These are phyloP conservation scores for Andrena haemorrhoa DNA, from an alignment of 2,888 invertebrate species.

Conservation along the genomic window DNA sequence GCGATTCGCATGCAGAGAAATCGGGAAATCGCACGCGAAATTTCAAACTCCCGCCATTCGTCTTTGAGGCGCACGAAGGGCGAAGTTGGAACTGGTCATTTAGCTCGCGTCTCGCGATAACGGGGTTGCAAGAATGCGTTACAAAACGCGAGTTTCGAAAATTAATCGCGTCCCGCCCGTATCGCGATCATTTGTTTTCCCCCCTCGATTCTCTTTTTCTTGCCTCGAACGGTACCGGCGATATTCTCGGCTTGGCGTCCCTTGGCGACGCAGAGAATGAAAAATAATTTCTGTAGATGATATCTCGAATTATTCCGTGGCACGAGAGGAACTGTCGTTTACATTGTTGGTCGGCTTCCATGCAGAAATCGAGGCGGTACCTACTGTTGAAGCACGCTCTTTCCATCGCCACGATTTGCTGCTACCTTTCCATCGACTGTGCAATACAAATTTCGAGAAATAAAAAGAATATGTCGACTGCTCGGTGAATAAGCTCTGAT, in stretches of 20 bases:
- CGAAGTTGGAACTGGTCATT: background rate
- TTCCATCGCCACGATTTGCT: constrained; percentile 6
- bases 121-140: background rate
- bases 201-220: constrained; percentile 1
- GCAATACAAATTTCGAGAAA: background rate
- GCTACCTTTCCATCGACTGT: background rate
- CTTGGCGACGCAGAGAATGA: constrained; percentile 31
- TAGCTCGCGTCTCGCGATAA: constrained; percentile 12
- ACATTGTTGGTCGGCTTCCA: constrained; percentile 44
- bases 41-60: background rate
- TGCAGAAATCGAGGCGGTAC: constrained; percentile 14
- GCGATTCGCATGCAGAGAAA: background rate
- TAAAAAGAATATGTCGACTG: background rate
- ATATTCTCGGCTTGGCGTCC: background rate
- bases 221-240: background rate
- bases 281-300: constrained; percentile 49
- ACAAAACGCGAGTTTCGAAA: constrained; percentile 20
- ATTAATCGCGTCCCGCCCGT: constrained; percentile 32
- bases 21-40: constrained; percentile 1
- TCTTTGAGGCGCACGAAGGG: background rate
- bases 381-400: constrained; percentile 5
- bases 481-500: background rate
- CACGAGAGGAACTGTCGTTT: constrained; percentile 37
- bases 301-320: constrained; percentile 49
- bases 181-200: constrained; percentile 10